Evolutionary conservation across 1,140 invertebrate species (phyloP).

Genomic region (Stegodyphus dumicola): DNA sequence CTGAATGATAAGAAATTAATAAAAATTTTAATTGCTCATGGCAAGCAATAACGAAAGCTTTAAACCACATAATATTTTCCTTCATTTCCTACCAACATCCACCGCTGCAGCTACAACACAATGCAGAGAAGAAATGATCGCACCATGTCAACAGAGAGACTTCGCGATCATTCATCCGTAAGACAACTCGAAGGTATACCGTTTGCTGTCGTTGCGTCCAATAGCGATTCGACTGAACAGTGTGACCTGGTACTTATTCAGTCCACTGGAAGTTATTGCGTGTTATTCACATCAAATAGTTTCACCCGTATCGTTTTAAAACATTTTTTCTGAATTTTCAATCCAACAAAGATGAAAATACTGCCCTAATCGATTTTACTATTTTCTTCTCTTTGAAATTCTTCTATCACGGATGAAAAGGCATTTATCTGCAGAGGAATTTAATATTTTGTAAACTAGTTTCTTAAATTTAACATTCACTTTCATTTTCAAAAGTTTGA

Average conservation of each 20-base stretch:
- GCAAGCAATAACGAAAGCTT: not conserved
- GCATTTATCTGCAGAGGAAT: too few relatives aligned
- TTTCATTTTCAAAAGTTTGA: too few relatives aligned
- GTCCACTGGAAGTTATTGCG: slow-evolving; percentile 32
- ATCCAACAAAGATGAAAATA: slow-evolving; percentile 9
- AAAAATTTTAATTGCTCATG: not conserved
- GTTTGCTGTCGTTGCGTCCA: slow-evolving; percentile 50
- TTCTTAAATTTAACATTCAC: too few relatives aligned
- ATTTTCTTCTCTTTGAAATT: too few relatives aligned
- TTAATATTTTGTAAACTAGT: too few relatives aligned
- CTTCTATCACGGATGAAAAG: too few relatives aligned
- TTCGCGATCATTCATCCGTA: slow-evolving; percentile 40
- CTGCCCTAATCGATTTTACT: too few relatives aligned
- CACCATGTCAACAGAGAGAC: slow-evolving; percentile 27
- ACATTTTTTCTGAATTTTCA: too few relatives aligned
- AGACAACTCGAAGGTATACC: slow-evolving; percentile 37
- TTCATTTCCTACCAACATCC: not conserved
- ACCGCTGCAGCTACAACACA: not conserved
- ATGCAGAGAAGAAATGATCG: slow-evolving; percentile 14
- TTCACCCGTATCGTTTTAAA: not conserved
- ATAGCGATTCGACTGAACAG: slow-evolving; percentile 31
- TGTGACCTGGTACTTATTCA: slow-evolving; percentile 45
- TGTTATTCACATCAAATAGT: slow-evolving; percentile 29
- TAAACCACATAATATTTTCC: too few relatives aligned
- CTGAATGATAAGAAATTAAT: not conserved